Conservation (phyloP, 2,888 invertebrate genomes). For the Acholoe squamosa region DNA sequence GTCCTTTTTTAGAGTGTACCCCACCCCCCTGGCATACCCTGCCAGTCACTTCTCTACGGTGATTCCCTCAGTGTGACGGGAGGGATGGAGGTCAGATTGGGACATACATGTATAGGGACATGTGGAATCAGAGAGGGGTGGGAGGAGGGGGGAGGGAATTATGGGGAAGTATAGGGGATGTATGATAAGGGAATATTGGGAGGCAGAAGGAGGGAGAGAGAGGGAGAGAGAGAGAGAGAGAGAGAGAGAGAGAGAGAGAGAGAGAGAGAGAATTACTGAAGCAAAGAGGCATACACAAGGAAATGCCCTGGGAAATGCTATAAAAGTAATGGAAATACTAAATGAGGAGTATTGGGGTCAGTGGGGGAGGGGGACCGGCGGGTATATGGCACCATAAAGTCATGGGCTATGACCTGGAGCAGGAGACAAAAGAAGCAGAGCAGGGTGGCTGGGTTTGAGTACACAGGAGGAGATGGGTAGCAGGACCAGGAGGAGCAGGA, state of each 20-base stretch:
- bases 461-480: background rate
- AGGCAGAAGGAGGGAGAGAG: background rate
- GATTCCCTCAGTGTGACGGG: too few relatives aligned
- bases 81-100: too few relatives aligned
- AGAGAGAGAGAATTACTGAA: background rate
- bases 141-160: background rate
- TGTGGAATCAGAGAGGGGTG: too few relatives aligned
- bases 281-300: background rate
- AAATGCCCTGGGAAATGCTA: too few relatives aligned
- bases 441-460: background rate
- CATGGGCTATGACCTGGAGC: background rate
- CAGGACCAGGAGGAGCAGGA: background rate
- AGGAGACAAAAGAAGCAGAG: background rate
- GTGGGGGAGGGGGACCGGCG: background rate
- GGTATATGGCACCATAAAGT: too few relatives aligned
- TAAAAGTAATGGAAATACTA: background rate
- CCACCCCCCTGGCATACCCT: background rate
- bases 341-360: background rate
- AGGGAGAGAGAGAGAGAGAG: background rate
- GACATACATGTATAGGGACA: too few relatives aligned
- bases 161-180: background rate
- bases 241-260: background rate
- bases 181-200: background rate
- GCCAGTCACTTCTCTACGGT: background rate
- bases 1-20: too few relatives aligned